phyloP scores from a whole-genome alignment of 1,140 invertebrate genomes.

The Subanguina moxae region DNA sequence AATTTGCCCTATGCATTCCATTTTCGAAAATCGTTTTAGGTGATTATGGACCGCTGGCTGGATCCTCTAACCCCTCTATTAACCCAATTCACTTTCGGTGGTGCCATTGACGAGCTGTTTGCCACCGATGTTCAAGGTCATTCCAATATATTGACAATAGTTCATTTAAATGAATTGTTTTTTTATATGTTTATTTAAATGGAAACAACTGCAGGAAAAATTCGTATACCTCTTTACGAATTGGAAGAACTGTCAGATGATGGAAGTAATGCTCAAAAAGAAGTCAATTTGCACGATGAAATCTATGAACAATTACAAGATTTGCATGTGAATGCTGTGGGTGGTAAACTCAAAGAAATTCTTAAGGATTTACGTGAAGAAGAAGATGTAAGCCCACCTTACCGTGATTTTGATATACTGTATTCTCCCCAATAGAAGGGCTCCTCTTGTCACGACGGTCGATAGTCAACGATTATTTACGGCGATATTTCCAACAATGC shows the following conservation, averaged over 20 bases:
- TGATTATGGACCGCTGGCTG: slow-evolving; percentile 76
- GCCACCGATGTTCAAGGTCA: slow-evolving; percentile 64
- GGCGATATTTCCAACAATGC: too few relatives aligned
- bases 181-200: not conserved
- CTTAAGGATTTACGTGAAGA: slow-evolving; percentile 12
- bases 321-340: slow-evolving; percentile 15
- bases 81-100: slow-evolving; percentile 94
- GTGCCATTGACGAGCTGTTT: slow-evolving; percentile 86
- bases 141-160: too few relatives aligned
- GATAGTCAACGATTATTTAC: slow-evolving; percentile 22
- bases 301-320: slow-evolving; percentile 35
- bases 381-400: too few relatives aligned
- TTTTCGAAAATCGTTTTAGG: too few relatives aligned
- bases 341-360: slow-evolving; percentile 7
- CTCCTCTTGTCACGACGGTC: too few relatives aligned
- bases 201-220: not conserved
- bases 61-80: slow-evolving; percentile 86
- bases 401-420: too few relatives aligned
- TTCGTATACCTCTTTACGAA: not conserved
- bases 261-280: not conserved
- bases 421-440: too few relatives aligned
- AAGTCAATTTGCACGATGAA: slow-evolving; percentile 7
- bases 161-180: too few relatives aligned
- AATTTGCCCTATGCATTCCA: too few relatives aligned
- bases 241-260: not conserved